These are phyloP conservation scores for Tetragonula carbonaria DNA, from an alignment of 2,888 invertebrate species.

Conservation along the genomic window DNA sequence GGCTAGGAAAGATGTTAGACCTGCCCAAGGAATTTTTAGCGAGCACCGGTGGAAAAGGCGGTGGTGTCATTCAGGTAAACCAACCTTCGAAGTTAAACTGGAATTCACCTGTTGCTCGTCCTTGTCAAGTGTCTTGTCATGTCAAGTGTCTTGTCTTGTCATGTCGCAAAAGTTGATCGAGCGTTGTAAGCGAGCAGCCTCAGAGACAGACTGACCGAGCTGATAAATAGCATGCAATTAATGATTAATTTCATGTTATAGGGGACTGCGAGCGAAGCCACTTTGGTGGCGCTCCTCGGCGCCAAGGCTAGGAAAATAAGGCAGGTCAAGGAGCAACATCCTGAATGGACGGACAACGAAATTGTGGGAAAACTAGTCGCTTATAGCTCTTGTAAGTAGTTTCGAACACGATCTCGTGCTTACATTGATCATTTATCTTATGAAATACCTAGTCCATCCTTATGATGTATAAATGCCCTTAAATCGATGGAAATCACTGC, in stretches of 20 bases:
- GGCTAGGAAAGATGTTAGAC: slow-evolving; percentile 90
- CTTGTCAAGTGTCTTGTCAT: background rate
- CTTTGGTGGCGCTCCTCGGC: slow-evolving; percentile 95
- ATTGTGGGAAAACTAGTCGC: slow-evolving; percentile 93
- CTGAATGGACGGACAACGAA: slow-evolving; percentile 90
- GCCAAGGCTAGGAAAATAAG: slow-evolving; percentile 91
- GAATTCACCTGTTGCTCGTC: background rate
- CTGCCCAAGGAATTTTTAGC: slow-evolving; percentile 94
- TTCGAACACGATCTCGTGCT: background rate
- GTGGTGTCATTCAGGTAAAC: slow-evolving; percentile 90
- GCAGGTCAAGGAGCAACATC: slow-evolving; percentile 89
- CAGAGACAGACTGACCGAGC: background rate
- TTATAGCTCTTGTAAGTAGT: slow-evolving; percentile 91
- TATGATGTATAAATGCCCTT: too few relatives aligned
- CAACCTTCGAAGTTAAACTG: background rate
- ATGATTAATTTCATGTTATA: slow-evolving; percentile 78
- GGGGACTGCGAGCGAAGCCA: slow-evolving; percentile 98
- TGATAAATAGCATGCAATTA: slow-evolving; percentile 1
- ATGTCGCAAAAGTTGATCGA: background rate
- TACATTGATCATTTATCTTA: background rate
- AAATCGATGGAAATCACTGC: background rate
- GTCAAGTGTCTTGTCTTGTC: background rate
- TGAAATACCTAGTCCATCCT: too few relatives aligned
- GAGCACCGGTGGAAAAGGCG: slow-evolving; percentile 91
- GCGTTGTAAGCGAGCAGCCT: background rate